These are phyloP conservation scores for Nyctereutes procyonoides DNA, from an alignment of 2,113 vertebrate species.

Conservation along the genomic window DNA sequence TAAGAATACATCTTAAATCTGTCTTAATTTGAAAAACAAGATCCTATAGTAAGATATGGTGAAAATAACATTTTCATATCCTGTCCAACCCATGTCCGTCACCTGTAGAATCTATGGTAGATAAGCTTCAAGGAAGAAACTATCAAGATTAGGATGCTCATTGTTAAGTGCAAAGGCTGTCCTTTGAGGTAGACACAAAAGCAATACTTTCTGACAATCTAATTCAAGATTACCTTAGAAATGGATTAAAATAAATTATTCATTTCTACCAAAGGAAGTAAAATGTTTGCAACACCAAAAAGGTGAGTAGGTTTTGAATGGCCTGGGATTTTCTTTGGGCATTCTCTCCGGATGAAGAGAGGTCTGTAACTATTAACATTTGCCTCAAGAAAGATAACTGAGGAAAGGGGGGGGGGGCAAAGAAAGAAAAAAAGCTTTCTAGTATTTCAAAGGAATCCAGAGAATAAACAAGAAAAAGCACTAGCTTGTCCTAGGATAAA, in stretches of 20 bases:
- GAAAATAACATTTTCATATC: background rate
- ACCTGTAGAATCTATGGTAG: background rate
- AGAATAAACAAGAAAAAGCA: background rate
- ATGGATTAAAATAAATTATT: background rate
- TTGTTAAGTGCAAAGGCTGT: background rate
- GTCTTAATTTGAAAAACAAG: slow-evolving; percentile 36
- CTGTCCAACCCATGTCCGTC: background rate
- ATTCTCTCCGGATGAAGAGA: background rate
- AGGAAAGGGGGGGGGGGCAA: background rate
- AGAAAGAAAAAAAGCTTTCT: background rate
- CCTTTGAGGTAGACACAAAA: slow-evolving; percentile 18
- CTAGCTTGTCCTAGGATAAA: too few species aligned
- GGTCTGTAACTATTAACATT: background rate
- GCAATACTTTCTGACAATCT: background rate
- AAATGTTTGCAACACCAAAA: background rate
- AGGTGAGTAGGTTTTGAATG: background rate
- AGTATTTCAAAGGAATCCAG: background rate
- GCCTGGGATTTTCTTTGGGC: background rate
- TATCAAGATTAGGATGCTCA: background rate
- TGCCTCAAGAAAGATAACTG: background rate
- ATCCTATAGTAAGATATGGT: background rate
- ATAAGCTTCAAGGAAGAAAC: background rate
- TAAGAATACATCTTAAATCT: slow-evolving; percentile 4
- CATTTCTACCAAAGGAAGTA: background rate
- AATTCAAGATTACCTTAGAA: slow-evolving; percentile 39